Evolutionary conservation across 2,888 invertebrate species (phyloP).

Genomic region (Mamestra brassicae): DNA sequence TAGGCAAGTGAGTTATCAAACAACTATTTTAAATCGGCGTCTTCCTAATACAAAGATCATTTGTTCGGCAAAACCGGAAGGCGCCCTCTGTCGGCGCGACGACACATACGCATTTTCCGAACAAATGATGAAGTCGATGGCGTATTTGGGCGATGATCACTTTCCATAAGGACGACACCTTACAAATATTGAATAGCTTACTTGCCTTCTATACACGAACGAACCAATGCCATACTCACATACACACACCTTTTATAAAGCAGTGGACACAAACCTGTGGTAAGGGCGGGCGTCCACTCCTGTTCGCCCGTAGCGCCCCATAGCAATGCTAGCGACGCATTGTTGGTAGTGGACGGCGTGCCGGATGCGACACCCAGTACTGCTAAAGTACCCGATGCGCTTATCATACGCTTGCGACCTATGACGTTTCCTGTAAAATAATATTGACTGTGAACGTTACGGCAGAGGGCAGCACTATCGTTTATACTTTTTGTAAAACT

Average conservation of each 20-base stretch:
- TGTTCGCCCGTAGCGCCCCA: conserved; percentile 99
- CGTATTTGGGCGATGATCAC: too few relatives aligned
- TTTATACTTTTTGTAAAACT: neutral
- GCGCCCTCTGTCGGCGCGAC: too few relatives aligned
- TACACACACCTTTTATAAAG: conserved; percentile 32
- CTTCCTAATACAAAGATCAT: too few relatives aligned
- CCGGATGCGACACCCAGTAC: conserved; percentile 69
- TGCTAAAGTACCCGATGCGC: conserved; percentile 80
- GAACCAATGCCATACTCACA: conserved; percentile 31
- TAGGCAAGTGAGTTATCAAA: conserved; percentile 34
- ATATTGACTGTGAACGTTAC: neutral
- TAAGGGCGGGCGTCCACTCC: conserved; percentile 98
- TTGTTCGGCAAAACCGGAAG: too few relatives aligned
- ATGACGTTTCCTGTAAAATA: conserved; percentile 81
- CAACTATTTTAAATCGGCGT: neutral
- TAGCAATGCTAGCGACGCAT: conserved; percentile 92
- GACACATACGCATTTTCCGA: too few relatives aligned
- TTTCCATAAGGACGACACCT: too few relatives aligned
- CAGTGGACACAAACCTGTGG: conserved; percentile 93
- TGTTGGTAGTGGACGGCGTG: conserved; percentile 84
- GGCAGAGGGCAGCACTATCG: conserved; percentile 7
- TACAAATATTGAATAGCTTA: conserved; percentile 17
- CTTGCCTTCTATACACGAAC: conserved; percentile 23
- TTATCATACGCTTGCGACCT: conserved; percentile 86
- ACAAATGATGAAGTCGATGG: too few relatives aligned